These are phyloP conservation scores for Diorhabda elongata DNA, from an alignment of 1,140 invertebrate genomes.

Conservation along the genomic window DNA sequence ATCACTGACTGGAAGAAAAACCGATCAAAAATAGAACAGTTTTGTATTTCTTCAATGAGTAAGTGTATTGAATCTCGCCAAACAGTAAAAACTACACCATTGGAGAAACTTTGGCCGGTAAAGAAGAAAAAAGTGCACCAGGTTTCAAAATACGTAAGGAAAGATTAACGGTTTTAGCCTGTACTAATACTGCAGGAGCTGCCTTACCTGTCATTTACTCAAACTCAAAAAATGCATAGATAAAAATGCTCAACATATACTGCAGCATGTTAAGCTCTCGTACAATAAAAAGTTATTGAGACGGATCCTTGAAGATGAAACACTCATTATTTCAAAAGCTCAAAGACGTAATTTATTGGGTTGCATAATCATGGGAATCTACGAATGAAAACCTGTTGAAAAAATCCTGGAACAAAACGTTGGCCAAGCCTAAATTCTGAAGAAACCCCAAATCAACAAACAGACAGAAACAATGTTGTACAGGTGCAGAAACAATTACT, in stretches of 20 bases:
- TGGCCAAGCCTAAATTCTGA: slow-evolving; percentile 5
- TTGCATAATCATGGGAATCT: background rate
- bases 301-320: background rate
- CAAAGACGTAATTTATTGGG: slow-evolving; percentile 6
- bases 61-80: background rate
- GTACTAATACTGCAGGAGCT: slow-evolving; percentile 42
- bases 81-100: slow-evolving; percentile 6
- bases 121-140: slow-evolving; percentile 38
- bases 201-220: slow-evolving; percentile 9
- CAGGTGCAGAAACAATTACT: no score
- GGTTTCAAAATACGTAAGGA: slow-evolving; percentile 43
- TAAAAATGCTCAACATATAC: slow-evolving; percentile 36
- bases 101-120: slow-evolving; percentile 27
- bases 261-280: slow-evolving; percentile 28
- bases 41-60: background rate
- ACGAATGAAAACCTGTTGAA: background rate
- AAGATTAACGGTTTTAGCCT: slow-evolving; percentile 42
- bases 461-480: background rate
- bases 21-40: slow-evolving; percentile 9
- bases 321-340: background rate
- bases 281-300: slow-evolving; percentile 28
- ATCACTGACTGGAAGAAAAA: slow-evolving; percentile 8
- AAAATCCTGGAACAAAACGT: slow-evolving; percentile 1
- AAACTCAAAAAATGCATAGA: slow-evolving; percentile 15
- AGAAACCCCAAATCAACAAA: slow-evolving; percentile 1